A percentile compares a stretch with the other conserved stretches of the same genome.
Evolutionary conservation across 2,888 invertebrate species (phyloP).

Genomic region (Polydrusus cervinus): DNA sequence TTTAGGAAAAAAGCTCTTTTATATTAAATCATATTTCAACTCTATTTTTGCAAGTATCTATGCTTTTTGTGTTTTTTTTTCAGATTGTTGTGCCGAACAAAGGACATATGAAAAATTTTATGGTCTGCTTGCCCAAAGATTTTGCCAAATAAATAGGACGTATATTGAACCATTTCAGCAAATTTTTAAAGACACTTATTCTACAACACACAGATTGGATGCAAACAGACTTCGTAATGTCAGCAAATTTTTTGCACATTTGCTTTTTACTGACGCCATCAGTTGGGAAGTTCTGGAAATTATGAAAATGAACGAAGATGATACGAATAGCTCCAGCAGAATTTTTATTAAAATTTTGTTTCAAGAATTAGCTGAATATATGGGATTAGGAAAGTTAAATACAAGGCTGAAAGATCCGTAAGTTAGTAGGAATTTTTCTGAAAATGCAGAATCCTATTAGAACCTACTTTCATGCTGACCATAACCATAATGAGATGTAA

Average conservation of each 20-base stretch:
- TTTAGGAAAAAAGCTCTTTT: no score
- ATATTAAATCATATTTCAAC: no score
- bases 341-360: conserved; percentile 99
- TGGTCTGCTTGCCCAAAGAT: conserved; percentile 93
- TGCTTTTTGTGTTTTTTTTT: conserved; percentile 47
- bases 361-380: conserved; percentile 95
- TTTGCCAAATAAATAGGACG: conserved; percentile 94
- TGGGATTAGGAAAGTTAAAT: conserved; percentile 95
- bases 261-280: conserved; percentile 96
- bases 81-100: conserved; percentile 99
- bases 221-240: conserved; percentile 97
- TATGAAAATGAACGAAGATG: conserved; percentile 95
- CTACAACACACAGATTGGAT: conserved; percentile 95
- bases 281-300: conserved; percentile 94
- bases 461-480: no score
- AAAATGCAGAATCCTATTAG: no score
- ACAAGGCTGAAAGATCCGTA: conserved; percentile 91
- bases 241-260: conserved; percentile 97
- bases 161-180: conserved; percentile 95
- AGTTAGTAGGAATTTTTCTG: conserved; percentile 68
- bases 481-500: no score
- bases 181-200: conserved; percentile 96
- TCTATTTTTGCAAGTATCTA: conserved; percentile 1
- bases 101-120: conserved; percentile 99
- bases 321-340: conserved; percentile 97